These are phyloP conservation scores for Tiliacea citrago DNA, from an alignment of 2,888 invertebrate genomes.

Conservation along the genomic window DNA sequence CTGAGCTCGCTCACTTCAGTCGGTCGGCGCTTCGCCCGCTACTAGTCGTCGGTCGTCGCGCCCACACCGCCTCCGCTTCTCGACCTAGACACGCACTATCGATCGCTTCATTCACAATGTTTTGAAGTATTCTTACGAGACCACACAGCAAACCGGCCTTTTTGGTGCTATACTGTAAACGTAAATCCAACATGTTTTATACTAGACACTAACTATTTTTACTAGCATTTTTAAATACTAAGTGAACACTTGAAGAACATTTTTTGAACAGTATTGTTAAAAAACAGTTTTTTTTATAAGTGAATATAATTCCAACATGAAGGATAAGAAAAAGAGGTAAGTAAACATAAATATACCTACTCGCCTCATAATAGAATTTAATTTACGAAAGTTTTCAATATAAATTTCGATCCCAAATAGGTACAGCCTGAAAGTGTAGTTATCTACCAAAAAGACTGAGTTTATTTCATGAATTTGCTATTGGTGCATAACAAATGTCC, in stretches of 20 bases:
- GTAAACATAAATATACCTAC: too few relatives aligned
- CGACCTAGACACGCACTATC: slow-evolving; percentile 60
- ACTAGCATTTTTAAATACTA: slow-evolving; percentile 36
- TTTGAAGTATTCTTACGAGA: slow-evolving; percentile 70
- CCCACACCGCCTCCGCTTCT: slow-evolving; percentile 38
- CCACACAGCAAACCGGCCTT: slow-evolving; percentile 70
- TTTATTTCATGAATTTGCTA: slow-evolving; percentile 22
- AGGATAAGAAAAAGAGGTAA: slow-evolving; percentile 79
- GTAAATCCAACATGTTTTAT: slow-evolving; percentile 44
- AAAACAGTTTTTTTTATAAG: slow-evolving; percentile 58
- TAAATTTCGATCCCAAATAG: too few relatives aligned
- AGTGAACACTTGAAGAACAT: slow-evolving; percentile 41
- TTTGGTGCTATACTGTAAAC: slow-evolving; percentile 65
- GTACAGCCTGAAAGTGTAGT: too few relatives aligned
- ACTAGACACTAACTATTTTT: slow-evolving; percentile 41
- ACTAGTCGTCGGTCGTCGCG: slow-evolving; percentile 62
- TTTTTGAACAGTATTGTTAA: slow-evolving; percentile 58
- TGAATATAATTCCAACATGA: slow-evolving; percentile 72
- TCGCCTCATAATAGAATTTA: not conserved
- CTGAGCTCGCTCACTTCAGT: slow-evolving; percentile 54
- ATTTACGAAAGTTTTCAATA: not conserved
- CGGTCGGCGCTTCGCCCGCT: slow-evolving; percentile 64
- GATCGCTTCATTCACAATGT: slow-evolving; percentile 80
- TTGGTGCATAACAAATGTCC: not conserved
- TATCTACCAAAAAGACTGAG: not conserved